Base-by-base conservation (phyloP, 2,797 vertebrate genomes). In the Scarus forsteni region DNA sequence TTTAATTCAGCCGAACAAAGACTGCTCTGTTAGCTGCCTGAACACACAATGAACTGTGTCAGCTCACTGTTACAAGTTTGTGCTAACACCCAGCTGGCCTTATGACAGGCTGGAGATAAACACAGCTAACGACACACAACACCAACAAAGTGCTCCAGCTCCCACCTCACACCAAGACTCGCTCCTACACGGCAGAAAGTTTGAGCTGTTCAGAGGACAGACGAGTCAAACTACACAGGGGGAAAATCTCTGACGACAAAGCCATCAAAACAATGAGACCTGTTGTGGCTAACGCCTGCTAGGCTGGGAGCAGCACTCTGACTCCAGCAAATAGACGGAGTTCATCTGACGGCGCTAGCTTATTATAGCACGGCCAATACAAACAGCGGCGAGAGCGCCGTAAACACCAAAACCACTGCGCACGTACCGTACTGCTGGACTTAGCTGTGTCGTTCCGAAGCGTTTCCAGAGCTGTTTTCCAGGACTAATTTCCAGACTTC, bases 301-400 rank as follows among this genome's bases (percentile, higher is more conserved):
- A 42, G 18, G 79, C 66, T 68, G 53, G 63, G 36, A 58, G 73
- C 38, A 73, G 54, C 71, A 10, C 42, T 61, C 18, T 60, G 60
- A 35, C 79, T 90, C 88, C 90, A 92, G 89, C 73, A 92, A 91
- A 89, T 92, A 92, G 88, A 90, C 91, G 89, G 86, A 66, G 84
- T 71, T 88, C 83, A 77, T 79, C 48, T 79, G 73, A 88, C 79
- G 75, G 73, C 51, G 80, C 79, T 86, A 85, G 86, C 89, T 84
- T 72, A 53, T 79, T 73, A 83, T 80, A 86, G 80, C 79, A 82
- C 49, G 34, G 34, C 77, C 75, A 83, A n/a, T 66, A 74, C 58
- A 74, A 88, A 77, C 73, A 75, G 55, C 59, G 13, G 75, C 14
- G 50, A 51, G 48, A 45, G 49, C 18, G 39, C 77, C 64, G 38